Base-by-base conservation (phyloP, 2,113 vertebrate species). In the Speoplatyrhinus poulsoni region DNA sequence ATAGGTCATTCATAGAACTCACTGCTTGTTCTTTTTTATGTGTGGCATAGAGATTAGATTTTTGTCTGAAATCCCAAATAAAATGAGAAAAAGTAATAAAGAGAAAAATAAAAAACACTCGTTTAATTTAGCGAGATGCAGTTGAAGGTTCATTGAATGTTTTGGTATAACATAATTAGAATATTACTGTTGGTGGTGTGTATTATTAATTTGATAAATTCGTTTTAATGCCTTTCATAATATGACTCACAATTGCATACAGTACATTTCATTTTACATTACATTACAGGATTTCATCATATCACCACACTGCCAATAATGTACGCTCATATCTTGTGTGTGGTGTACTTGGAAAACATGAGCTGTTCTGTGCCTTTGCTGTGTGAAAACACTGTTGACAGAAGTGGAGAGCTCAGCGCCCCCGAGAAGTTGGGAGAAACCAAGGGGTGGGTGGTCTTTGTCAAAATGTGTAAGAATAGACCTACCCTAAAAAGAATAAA, bases 371-470 rank as follows among this genome's bases (percentile, higher is more conserved):
- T 11, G 64, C 64, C 71, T 80, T 70, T 73, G n/a, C 57, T 65
- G 59, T 11, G 12, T 73, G 7, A 76, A 79, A 75, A 69, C 15
- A 26, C 69, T 63, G 75, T 86, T 54, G 80, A 62, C 47, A 15
- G 70, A 19, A 33, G 47, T 60, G 82, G 82, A 87, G 85, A 88
- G 85, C 77, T 83, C 88, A 72, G 60, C n/a, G 16, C 57, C 73
- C 75, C 60, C 54, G 8, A 80, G 50, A 69, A 48, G 15, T 76
- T 67, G 41, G 46, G 1, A 9, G 61, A 12, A 9, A 3, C 9
- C 12, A 75, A 41, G n/a, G 76, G 85, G 87, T 78, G 87, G 87
- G 83, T 84, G 85, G 83, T 85, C 69, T 80, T 57, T 49, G 62
- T 76, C 81, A 26, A 68, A 62, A 58, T 60, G 59, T 62, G 47